Evolutionary conservation across 2,113 vertebrate genomes (phyloP), one percentile per base, ranked within the genome.

Genomic region (Uria aalge): DNA sequence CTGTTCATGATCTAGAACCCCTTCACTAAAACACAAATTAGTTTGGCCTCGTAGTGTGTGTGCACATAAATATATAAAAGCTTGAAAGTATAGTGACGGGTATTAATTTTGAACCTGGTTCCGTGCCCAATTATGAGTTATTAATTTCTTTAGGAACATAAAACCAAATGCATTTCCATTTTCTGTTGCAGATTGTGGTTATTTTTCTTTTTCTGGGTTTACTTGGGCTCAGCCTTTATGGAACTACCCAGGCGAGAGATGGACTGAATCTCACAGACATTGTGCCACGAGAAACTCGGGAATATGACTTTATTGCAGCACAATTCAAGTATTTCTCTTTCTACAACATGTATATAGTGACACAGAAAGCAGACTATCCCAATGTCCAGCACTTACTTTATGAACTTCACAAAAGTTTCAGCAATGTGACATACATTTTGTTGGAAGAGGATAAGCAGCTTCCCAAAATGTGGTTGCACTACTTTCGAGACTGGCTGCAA

Each of bases 261-360:
- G 99, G 99, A 80, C 98, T 99, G 92, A 99, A 99, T 97, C 94
- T 99, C 69, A 99, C 99, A 3, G 99, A 99, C 97, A 99, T 99
- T 48, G 99, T 99, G 52, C 99, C 99, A 50, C 98, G 99, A 45
- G 99, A 99, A 87, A 99, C 99, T 55, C 98, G 98, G 93, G 99
- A 99, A 94, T 99, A 99, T 63, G 99, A 99, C 95, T 99, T 99
- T 94, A 99, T 99, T 62, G 99, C 99, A 5, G 98, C 99, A 41
- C 99, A 99, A 97, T 99, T 99, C 97, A 99, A 98, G 92, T 99
- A 99, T 97, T 99, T 99, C 95, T 99, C 99, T 90, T 99, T 99
- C 98, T 99, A 99, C 98, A 99, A 99, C 97, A 99, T 99, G 99
- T 99, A 99, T 27, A 98, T 99, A 91, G 99, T 99, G 95, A 99